These are phyloP conservation scores for Emys orbicularis DNA, from an alignment of 2,797 vertebrate species.

Conservation along the genomic window DNA sequence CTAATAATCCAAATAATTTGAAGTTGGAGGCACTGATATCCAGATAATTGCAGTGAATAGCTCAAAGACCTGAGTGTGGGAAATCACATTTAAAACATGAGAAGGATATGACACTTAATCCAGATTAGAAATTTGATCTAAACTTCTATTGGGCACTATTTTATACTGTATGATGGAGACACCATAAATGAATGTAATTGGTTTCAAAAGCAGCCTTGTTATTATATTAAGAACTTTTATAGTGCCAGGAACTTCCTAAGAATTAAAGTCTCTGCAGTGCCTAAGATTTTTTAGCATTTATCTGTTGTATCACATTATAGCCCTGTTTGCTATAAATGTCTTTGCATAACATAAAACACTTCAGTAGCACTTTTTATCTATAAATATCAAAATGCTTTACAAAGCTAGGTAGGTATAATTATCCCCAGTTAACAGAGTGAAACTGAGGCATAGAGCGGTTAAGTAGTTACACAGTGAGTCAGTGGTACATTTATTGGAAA, in stretches of 20 bases:
- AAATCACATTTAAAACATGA: neutral
- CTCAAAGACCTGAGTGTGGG: neutral
- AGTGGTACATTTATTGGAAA: neutral
- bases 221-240: neutral
- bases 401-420: neutral
- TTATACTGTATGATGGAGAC: neutral
- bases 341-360: neutral
- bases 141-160: neutral
- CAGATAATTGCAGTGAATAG: neutral
- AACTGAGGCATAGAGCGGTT: neutral
- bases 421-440: fast-evolving
- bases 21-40: neutral
- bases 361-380: neutral
- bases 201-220: neutral
- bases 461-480: neutral
- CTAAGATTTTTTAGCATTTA: neutral
- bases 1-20: neutral
- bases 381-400: neutral
- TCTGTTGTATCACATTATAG: neutral
- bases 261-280: neutral
- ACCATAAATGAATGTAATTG: neutral
- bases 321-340: neutral
- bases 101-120: neutral
- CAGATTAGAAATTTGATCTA: neutral
- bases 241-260: neutral